Evolutionary conservation across 2,113 vertebrate genomes (phyloP), one percentile per base, ranked within the genome.

Genomic region (Hippolais icterina): DNA sequence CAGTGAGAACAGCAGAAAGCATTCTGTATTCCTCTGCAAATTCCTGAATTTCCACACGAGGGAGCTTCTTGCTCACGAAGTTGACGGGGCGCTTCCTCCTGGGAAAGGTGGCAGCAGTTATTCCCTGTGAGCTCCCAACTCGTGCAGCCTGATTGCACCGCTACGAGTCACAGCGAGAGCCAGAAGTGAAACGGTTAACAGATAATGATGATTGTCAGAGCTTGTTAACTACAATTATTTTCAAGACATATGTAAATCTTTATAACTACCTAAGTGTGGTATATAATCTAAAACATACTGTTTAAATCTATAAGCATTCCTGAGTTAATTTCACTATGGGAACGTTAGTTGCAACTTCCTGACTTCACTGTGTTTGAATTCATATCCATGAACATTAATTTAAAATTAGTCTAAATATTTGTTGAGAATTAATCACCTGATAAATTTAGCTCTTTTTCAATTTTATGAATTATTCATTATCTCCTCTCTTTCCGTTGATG

Each of bases 391-490:
- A 95, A 94, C 89, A 84, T 97, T 95, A 97, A 97, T 96, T 97
- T 96, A 94, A 94, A 96, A 97, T 96, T 94, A 96, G 91, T 96
- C 96, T 96, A 97, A 97, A 97, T 97, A 96, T 97, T 97, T 97
- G 93, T 93, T 93, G 83, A 89, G 91, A 84, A 94, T 94, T 95
- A 97, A 97, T 95, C 95, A 95, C 66, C 95, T 91, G 96, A 96
- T 97, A 96, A 97, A 97, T 97, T 96, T 95, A 96, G 94, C 91
- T 96, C 91, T 96, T 96, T 95, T 97, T 97, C 93, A 84, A 84
- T 94, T 95, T 95, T 89, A 97, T 97, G 95, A 96, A 97, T 97
- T 95, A 97, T 97, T 97, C 91, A 96, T 96, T 63, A 94, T 92
- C 93, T 96, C 69, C 31, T 89, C 77, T 90, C 83, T 94, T 97